A percentile compares a stretch with the other conserved stretches of the same genome.
Evolutionary conservation across 1,140 invertebrate genomes (phyloP).

Genomic region (Pseudomyrmex sp.): DNA sequence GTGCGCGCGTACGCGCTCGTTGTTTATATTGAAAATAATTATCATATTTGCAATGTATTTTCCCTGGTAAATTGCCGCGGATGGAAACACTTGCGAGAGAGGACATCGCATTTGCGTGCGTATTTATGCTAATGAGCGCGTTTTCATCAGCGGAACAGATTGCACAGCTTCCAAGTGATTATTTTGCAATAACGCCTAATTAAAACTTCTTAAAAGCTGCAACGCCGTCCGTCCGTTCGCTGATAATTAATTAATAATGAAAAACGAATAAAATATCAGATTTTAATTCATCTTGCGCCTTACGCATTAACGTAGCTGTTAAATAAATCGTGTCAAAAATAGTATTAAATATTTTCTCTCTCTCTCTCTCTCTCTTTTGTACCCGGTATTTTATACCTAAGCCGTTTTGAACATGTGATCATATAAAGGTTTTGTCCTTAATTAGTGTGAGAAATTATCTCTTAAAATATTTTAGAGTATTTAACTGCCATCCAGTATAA

Average conservation of each 20-base stretch:
- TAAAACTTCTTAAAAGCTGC: conserved; percentile 25
- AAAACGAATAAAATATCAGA: background rate
- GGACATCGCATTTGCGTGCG: conserved; percentile 21
- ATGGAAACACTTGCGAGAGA: conserved; percentile 26
- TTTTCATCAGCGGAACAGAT: conserved; percentile 21
- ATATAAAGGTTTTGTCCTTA: no score
- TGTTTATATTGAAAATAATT: conserved; percentile 41
- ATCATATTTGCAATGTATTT: conserved; percentile 27
- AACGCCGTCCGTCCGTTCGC: background rate
- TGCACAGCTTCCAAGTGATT: conserved; percentile 9
- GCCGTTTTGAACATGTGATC: no score
- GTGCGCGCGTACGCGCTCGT: no score
- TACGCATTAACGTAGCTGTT: background rate
- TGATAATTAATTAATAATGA: background rate
- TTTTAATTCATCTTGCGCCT: background rate
- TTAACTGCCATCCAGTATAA: no score
- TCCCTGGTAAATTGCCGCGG: conserved; percentile 13
- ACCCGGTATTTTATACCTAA: no score
- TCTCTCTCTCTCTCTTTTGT: no score
- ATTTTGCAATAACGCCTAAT: conserved; percentile 28
- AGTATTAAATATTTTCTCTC: no score
- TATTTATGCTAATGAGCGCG: conserved; percentile 33
- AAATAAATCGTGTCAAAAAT: conserved; percentile 2
- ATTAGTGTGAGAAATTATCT: no score
- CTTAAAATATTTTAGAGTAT: no score